Evolutionary conservation across 2,797 vertebrate species (phyloP), one percentile per base, ranked within the genome.

Genomic region (Peromyscus aztecus): DNA sequence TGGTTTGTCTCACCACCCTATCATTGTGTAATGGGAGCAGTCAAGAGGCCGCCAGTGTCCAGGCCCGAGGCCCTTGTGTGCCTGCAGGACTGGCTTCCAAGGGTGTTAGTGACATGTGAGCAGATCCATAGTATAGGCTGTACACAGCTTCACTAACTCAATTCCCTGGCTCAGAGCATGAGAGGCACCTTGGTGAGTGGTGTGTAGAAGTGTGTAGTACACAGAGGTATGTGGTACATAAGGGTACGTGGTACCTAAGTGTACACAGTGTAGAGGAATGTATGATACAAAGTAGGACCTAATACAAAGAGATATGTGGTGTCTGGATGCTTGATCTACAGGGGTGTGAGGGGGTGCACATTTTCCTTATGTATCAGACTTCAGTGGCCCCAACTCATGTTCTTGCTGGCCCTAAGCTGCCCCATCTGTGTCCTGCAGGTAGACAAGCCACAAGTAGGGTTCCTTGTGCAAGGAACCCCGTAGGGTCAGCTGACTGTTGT

Each of bases 21-120:
- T 46, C 37, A 24, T 7, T 34, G 7, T 46, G 43, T 16, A 10
- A 5, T 0, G 1, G n/a, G 24, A 46, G 31, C 8, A 13, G 31
- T 10, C 27, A 11, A 55, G 40, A 31, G 55, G 29, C 85, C 3
- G 2, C 85, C 85, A 12, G 57, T 55, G n/a, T 63, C 65, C 59
- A 63, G 73, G 73, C 78, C 57, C 57, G 1, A 29, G 24, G 17
- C 4, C 59, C 27, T 3, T 1, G 0, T 14, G 31, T 10, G 13
- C 75, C 67, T 49, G 24, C n/a, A n/a, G 94, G n/a, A 21, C 7
- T 23, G 4, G 40, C 34, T n/a, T 19, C 24, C 3, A 1, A 34
- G 73, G 43, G 10, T 24, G 10, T 46, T 2, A 31, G 14, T 16
- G 17, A 59, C 2, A 1, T 43, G 29, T 52, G 55, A 24, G 21